Base-by-base conservation (phyloP, 1,140 invertebrate species). In the Drosophila guanche region DNA sequence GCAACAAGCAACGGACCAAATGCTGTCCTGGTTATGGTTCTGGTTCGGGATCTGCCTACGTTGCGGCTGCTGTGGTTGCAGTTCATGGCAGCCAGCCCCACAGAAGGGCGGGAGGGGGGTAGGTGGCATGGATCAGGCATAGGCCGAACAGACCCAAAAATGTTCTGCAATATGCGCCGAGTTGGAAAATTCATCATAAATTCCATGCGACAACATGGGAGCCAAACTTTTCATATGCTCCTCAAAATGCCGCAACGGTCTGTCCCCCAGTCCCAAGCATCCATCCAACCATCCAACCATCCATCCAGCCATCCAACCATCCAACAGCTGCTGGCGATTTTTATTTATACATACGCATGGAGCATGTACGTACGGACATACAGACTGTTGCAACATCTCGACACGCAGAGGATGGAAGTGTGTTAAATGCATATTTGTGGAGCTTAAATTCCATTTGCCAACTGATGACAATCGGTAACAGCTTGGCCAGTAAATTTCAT, bases 121-220 rank as follows among this genome's bases (percentile, higher is more conserved):
- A n/a, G 45, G 14, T 20, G 22, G 67, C 8, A 10, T n/a, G 23
- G 42, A 55, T 57, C 59, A 45, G 61, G 71, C 54, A 53, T 75
- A 75, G 70, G 71, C 71, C 70, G 54, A 63, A 61, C 74, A 55
- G 57, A 66, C 81, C 81, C 81, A 86, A 85, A 85, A 85, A 85
- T 85, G 81, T 85, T 85, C 77, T 85, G 81, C 81, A 85, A 85
- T 85, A 85, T 85, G 81, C 81, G 81, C 78, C 81, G 69, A 67
- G 77, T 80, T 74, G 83, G 81, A 75, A 88, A 86, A 85, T 88
- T 86, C 81, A 86, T 85, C 81, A 85, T 86, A 85, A 85, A 86
- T 85, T 85, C 84, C 84, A 85, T 86, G 83, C 81, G 73, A 54
- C 77, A 85, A 80, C 77, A 86, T 81, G 83, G 65, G 55, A 74